Conservation (phyloP, 2,888 invertebrate genomes). For the Ephialtes manifestator region DNA sequence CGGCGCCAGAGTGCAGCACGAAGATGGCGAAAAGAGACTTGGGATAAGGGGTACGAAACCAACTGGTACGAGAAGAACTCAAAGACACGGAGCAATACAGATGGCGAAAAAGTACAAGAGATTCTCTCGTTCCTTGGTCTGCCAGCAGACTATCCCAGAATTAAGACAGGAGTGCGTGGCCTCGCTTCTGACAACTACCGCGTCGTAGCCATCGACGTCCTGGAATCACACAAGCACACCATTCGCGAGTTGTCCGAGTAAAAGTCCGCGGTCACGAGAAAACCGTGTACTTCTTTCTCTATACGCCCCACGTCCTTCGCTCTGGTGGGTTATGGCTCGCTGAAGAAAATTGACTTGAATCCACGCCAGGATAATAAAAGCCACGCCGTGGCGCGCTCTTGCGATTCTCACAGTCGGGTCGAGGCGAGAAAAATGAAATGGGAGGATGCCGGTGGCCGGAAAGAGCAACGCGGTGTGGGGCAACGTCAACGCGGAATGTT, state of each 20-base stretch:
- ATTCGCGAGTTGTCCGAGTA: neutral
- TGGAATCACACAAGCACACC: neutral
- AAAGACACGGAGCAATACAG: conserved; percentile 42
- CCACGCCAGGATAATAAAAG: conserved; percentile 84
- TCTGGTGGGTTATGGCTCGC: conserved; percentile 79
- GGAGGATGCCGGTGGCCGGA: conserved; percentile 65
- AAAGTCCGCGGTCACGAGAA: conserved; percentile 27
- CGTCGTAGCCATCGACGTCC: conserved; percentile 20
- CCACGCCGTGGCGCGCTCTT: conserved; percentile 55
- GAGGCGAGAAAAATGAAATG: conserved; percentile 76
- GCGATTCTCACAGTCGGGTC: conserved; percentile 50
- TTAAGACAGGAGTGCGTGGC: conserved; percentile 66
- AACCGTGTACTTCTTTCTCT: conserved; percentile 70
- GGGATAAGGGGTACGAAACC: conserved; percentile 33
- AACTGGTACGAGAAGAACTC: conserved; percentile 1
- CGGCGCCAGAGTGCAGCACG: conserved; percentile 59
- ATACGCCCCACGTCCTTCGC: conserved; percentile 74
- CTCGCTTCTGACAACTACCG: conserved; percentile 54
- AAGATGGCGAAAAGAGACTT: conserved; percentile 25
- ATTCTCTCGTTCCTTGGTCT: conserved; percentile 42
- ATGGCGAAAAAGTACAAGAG: conserved; percentile 11
- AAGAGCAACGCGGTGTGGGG: conserved; percentile 39
- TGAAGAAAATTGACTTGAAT: conserved; percentile 85
- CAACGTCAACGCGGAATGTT: conserved; percentile 64
- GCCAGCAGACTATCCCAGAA: conserved; percentile 62